Evolutionary conservation across 2,797 vertebrate species (phyloP).

Genomic region (Acanthis flammea): DNA sequence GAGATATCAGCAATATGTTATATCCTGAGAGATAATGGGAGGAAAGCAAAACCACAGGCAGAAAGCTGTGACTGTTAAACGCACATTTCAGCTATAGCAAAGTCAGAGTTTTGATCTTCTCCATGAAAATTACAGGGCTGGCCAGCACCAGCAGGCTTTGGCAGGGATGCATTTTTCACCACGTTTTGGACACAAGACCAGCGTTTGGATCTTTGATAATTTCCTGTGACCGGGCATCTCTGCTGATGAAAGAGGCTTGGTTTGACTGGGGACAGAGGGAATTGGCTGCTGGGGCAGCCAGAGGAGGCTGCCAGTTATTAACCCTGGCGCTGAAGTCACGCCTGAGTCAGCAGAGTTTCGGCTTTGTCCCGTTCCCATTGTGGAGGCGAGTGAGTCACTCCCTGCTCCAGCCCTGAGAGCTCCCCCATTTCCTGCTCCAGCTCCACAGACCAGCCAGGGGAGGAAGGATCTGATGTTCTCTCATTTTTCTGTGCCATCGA

Average conservation of each 20-base stretch:
- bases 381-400: constrained; percentile 62
- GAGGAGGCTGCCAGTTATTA: background rate
- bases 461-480: background rate
- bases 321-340: constrained; percentile 33
- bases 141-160: background rate
- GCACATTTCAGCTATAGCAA: background rate
- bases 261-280: background rate
- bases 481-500: background rate
- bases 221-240: background rate
- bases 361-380: constrained; percentile 44
- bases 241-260: background rate
- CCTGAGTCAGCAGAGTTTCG: constrained; percentile 75
- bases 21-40: background rate
- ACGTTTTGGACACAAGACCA: background rate
- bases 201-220: background rate
- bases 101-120: background rate
- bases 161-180: background rate
- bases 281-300: background rate
- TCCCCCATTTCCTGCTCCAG: background rate
- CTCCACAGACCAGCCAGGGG: background rate
- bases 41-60: background rate
- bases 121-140: background rate
- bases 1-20: background rate
- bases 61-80: background rate
- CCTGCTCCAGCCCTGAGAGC: background rate